Conservation (phyloP, 2,888 invertebrate genomes). For the Mycalesis mineus region DNA sequence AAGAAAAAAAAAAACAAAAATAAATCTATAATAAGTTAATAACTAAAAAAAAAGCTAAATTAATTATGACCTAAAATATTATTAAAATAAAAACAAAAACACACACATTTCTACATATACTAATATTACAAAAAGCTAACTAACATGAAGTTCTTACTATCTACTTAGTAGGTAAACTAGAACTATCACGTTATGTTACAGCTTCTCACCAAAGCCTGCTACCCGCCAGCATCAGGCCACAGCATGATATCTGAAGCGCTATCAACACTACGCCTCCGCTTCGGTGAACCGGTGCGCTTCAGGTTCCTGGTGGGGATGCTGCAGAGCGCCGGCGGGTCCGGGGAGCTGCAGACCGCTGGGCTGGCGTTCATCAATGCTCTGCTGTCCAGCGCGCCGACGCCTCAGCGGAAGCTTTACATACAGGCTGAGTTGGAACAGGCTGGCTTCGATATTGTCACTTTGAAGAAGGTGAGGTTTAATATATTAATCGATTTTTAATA, state of each 20-base stretch:
- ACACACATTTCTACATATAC: no score
- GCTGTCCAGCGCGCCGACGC: slow-evolving; percentile 84
- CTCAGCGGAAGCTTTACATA: slow-evolving; percentile 88
- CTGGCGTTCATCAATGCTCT: slow-evolving; percentile 91
- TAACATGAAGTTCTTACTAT: no score
- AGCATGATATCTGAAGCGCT: slow-evolving; percentile 93
- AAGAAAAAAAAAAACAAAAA: no score
- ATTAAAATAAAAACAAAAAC: no score
- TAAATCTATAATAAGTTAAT: no score
- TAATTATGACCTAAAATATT: no score
- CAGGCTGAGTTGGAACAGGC: slow-evolving; percentile 92
- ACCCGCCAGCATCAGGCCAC: slow-evolving; percentile 85
- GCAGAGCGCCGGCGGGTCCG: slow-evolving; percentile 85
- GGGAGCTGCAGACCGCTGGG: slow-evolving; percentile 87
- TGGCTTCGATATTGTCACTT: slow-evolving; percentile 82
- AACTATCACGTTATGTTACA: slow-evolving; percentile 52
- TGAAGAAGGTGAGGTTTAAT: slow-evolving; percentile 73
- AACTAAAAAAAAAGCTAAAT: no score
- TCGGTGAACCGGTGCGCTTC: slow-evolving; percentile 95
- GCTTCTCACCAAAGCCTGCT: slow-evolving; percentile 91
- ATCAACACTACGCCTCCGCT: slow-evolving; percentile 90
- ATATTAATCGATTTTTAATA: no score
- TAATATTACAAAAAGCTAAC: no score
- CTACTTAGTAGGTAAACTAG: no score
- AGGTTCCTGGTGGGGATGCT: slow-evolving; percentile 93